phyloP scores from a whole-genome alignment of 2,888 invertebrate species.

The Phoenoteleia sp. region DNA sequence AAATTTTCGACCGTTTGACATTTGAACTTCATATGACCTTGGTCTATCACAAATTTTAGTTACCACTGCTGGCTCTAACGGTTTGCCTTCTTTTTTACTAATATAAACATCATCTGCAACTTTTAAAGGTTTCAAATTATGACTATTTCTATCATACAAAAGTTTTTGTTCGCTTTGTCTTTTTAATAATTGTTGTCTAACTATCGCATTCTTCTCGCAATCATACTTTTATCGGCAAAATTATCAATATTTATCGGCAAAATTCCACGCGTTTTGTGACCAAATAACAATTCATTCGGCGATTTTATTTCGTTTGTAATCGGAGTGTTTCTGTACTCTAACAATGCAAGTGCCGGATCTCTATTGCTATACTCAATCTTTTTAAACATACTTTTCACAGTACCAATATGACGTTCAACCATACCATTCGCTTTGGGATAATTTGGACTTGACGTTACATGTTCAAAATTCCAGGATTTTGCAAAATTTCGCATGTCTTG shows the following conservation, averaged over 20 bases:
- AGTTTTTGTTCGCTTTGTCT: conserved; percentile 48
- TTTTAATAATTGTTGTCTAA: conserved; percentile 27
- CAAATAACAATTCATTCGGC: conserved; percentile 72
- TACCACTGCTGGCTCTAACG: conserved; percentile 40
- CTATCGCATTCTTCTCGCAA: neutral
- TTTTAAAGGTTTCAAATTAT: conserved; percentile 16
- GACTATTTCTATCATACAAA: conserved; percentile 47
- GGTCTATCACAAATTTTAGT: conserved; percentile 26
- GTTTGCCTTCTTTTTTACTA: conserved; percentile 33
- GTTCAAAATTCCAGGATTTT: conserved; percentile 43
- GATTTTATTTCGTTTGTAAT: conserved; percentile 60
- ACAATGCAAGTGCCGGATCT: conserved; percentile 65
- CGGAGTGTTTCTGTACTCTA: conserved; percentile 76
- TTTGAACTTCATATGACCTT: conserved; percentile 38
- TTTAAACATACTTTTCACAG: conserved; percentile 39
- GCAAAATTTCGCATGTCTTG: conserved; percentile 47
- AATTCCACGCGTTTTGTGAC: conserved; percentile 56
- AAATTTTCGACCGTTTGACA: conserved; percentile 17
- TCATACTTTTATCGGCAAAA: neutral
- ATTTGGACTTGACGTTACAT: conserved; percentile 47
- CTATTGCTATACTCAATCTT: conserved; percentile 56
- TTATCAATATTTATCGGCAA: no score
- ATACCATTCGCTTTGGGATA: conserved; percentile 47
- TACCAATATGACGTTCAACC: conserved; percentile 38
- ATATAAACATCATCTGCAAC: conserved; percentile 58